Evolutionary conservation across 1,140 invertebrate species (phyloP).

Genomic region (Orius insidiosus): DNA sequence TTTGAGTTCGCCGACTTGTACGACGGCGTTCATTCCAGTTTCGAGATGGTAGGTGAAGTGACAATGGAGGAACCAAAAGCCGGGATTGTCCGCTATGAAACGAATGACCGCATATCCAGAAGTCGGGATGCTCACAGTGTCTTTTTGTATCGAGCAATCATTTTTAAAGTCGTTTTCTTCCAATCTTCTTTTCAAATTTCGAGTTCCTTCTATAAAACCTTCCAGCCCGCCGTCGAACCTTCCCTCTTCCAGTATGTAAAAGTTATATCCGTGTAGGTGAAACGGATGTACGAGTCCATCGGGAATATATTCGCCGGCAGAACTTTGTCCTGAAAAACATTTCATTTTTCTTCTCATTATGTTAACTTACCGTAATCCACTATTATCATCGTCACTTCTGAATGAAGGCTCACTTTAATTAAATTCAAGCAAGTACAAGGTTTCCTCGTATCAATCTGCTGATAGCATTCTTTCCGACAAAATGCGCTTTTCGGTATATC

Average conservation of each 20-base stretch:
- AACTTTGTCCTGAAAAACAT: neutral
- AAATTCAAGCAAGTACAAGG: slow-evolving; percentile 15
- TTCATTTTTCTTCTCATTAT: too few relatives aligned
- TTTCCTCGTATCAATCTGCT: neutral
- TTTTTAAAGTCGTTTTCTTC: slow-evolving; percentile 33
- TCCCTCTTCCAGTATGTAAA: slow-evolving; percentile 37
- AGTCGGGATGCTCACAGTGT: slow-evolving; percentile 75
- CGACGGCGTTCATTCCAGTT: slow-evolving; percentile 30
- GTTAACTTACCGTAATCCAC: slow-evolving; percentile 15
- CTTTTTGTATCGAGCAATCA: slow-evolving; percentile 62
- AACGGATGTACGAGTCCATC: slow-evolving; percentile 58
- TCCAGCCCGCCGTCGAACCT: slow-evolving; percentile 2
- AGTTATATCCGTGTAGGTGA: slow-evolving; percentile 74
- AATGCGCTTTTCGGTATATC: slow-evolving; percentile 22
- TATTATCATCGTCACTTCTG: slow-evolving; percentile 16
- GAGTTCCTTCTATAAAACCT: neutral
- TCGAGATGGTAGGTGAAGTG: slow-evolving; percentile 31
- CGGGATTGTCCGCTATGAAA: slow-evolving; percentile 33
- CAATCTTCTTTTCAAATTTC: neutral
- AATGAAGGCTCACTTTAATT: slow-evolving; percentile 12
- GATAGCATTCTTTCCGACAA: slow-evolving; percentile 11
- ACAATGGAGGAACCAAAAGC: slow-evolving; percentile 36
- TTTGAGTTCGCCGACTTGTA: slow-evolving; percentile 28
- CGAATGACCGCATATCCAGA: slow-evolving; percentile 53
- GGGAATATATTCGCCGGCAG: too few relatives aligned